These are phyloP conservation scores for Coracopsis vasa DNA, from an alignment of 2,113 vertebrate genomes.

Conservation along the genomic window DNA sequence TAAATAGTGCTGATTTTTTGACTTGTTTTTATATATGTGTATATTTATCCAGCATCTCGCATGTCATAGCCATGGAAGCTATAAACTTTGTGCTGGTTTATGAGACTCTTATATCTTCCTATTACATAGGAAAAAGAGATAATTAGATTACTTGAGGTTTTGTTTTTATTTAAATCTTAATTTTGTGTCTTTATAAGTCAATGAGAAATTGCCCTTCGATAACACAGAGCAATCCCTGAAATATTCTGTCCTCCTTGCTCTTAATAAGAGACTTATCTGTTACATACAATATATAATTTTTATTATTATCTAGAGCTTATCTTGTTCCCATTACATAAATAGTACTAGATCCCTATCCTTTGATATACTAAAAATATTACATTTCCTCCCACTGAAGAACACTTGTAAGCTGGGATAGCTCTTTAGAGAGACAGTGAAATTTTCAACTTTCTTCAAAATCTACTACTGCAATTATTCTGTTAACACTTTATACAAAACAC, in stretches of 20 bases:
- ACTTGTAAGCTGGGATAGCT: not conserved
- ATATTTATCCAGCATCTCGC: not conserved
- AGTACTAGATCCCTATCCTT: not conserved
- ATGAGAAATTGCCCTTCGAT: not conserved
- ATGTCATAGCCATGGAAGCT: not conserved
- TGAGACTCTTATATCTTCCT: not conserved
- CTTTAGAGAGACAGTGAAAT: not conserved
- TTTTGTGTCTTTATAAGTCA: not conserved
- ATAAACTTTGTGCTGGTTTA: not conserved
- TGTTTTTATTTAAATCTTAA: not conserved
- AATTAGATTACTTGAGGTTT: not conserved
- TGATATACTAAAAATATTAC: not conserved
- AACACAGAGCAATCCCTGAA: not conserved
- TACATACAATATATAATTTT: not conserved
- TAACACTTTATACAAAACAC: not conserved
- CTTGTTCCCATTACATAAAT: not conserved
- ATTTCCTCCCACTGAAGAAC: not conserved
- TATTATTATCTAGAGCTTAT: not conserved
- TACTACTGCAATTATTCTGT: not conserved
- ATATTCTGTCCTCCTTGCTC: not conserved
- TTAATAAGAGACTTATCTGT: not conserved
- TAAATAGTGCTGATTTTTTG: not conserved
- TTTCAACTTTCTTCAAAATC: not conserved
- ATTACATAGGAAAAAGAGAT: not conserved
- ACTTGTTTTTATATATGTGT: not conserved